Percentiles rank a stretch among this genome's conserved stretches.
phyloP scores from a whole-genome alignment of 2,888 invertebrate species.

The Mycogona germanica region DNA sequence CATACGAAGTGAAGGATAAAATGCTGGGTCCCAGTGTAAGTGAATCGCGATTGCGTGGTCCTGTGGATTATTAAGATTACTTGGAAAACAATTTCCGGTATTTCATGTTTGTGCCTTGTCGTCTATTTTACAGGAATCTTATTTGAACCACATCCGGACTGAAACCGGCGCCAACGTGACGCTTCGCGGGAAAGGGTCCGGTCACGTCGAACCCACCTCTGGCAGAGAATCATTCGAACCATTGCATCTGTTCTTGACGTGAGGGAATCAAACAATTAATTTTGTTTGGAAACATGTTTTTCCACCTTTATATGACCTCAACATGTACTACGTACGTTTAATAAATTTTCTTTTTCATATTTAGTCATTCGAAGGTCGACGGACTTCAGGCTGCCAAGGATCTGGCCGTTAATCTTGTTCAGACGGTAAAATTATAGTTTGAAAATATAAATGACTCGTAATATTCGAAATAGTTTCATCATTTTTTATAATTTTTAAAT shows the following conservation, averaged over 20 bases:
- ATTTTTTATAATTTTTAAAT: no score
- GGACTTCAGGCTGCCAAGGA: slow-evolving; percentile 56
- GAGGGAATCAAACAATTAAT: neutral
- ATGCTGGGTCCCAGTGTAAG: slow-evolving; percentile 47
- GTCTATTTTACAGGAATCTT: slow-evolving; percentile 30
- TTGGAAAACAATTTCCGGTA: no score
- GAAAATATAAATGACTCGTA: no score
- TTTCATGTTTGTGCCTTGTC: neutral
- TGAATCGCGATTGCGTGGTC: no score
- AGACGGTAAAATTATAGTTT: slow-evolving; percentile 44
- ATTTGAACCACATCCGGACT: slow-evolving; percentile 60
- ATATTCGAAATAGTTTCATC: no score
- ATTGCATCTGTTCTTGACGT: slow-evolving; percentile 44
- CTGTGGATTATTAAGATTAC: no score
- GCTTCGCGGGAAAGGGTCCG: slow-evolving; percentile 53
- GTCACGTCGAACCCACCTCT: slow-evolving; percentile 43
- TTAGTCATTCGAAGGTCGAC: slow-evolving; percentile 52
- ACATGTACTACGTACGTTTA: neutral
- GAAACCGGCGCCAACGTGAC: slow-evolving; percentile 66
- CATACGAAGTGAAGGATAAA: slow-evolving; percentile 60
- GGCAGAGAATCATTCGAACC: slow-evolving; percentile 54
- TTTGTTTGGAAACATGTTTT: neutral
- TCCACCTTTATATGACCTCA: neutral
- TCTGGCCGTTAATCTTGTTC: slow-evolving; percentile 60
- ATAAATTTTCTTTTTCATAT: slow-evolving; percentile 19